A percentile compares a stretch with the other conserved stretches of the same genome.
These are phyloP conservation scores for Tipula confusa DNA, from an alignment of 2,888 invertebrate genomes.

Conservation along the genomic window DNA sequence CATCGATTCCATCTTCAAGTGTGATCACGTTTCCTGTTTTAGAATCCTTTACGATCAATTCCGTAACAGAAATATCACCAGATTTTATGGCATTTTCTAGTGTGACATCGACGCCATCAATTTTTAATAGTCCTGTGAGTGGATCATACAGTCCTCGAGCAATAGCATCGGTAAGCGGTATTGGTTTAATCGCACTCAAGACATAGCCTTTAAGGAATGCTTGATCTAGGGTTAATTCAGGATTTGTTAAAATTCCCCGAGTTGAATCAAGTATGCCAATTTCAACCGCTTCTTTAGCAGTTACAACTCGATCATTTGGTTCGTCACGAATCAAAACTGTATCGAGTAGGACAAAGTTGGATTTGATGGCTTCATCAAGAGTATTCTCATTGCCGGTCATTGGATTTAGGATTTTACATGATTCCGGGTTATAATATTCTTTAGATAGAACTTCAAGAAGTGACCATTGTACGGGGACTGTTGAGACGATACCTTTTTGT, in stretches of 20 bases:
- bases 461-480: slow-evolving; percentile 65
- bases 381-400: slow-evolving; percentile 69
- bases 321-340: slow-evolving; percentile 71
- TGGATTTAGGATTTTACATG: slow-evolving; percentile 73
- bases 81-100: slow-evolving; percentile 69
- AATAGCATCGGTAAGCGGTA: slow-evolving; percentile 77
- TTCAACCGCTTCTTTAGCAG: slow-evolving; percentile 66
- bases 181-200: slow-evolving; percentile 71
- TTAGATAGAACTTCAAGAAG: slow-evolving; percentile 69
- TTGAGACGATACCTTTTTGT: slow-evolving; percentile 64
- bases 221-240: slow-evolving; percentile 67
- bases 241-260: slow-evolving; percentile 64
- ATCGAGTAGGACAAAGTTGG: slow-evolving; percentile 66
- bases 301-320: slow-evolving; percentile 60
- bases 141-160: slow-evolving; percentile 76
- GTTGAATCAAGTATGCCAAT: slow-evolving; percentile 66
- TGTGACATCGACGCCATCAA: slow-evolving; percentile 65
- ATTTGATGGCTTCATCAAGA: slow-evolving; percentile 68
- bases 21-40: slow-evolving; percentile 75
- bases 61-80: slow-evolving; percentile 71
- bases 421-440: slow-evolving; percentile 70
- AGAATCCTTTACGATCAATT: slow-evolving; percentile 75
- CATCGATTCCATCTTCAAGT: slow-evolving; percentile 70
- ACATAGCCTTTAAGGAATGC: slow-evolving; percentile 78
- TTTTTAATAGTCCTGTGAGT: slow-evolving; percentile 65